Base-by-base conservation (phyloP, 2,888 invertebrate genomes). In the Catocala nupta region DNA sequence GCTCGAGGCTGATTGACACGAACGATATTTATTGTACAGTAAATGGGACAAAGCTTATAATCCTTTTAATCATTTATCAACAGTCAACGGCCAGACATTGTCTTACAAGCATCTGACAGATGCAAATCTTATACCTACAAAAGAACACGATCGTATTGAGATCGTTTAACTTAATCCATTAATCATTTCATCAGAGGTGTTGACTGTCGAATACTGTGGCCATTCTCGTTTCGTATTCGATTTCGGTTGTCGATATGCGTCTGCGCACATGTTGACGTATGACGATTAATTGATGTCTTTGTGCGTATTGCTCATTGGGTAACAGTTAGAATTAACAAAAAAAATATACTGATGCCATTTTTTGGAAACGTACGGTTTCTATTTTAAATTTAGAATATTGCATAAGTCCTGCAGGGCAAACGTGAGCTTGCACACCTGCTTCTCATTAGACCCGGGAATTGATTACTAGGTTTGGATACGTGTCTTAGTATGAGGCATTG, bases 161-260 rank as follows among this genome's bases (percentile, higher is more conserved):
- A 74, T 70, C 62, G 68, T 70, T 71, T 65, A 72, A 67, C 70
- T 52, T 62, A 66, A 69, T 68, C 64, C 77, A 80, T 83, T 80
- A 79, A 81, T 83, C 81, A 81, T 78, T 66, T 66, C 66, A 65
- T 69, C 74, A 68, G 67, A 74, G 77, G 76, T 73, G 78, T 77
- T 70, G 63, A 65, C 65, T 73, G 69, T 69, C 69, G 63, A 66
- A 69, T 55, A 48, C 51, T 45, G n/a, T 7, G 39, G n/a, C 13
- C 48, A 25, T 61, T 71, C 69, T 72, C 65, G 62, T 65, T 54
- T 63, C 54, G 36, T 25, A 45, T 67, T 65, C 47, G 59, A 60
- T 68, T 71, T 57, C 12, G 45, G 62, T 70, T 70, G 55, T 55
- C 65, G 63, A 63, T 25, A 25, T 58, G 63, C 55, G 59, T 51